phyloP scores from a whole-genome alignment of 2,113 vertebrate genomes.

The Notarius lentiginosus region DNA sequence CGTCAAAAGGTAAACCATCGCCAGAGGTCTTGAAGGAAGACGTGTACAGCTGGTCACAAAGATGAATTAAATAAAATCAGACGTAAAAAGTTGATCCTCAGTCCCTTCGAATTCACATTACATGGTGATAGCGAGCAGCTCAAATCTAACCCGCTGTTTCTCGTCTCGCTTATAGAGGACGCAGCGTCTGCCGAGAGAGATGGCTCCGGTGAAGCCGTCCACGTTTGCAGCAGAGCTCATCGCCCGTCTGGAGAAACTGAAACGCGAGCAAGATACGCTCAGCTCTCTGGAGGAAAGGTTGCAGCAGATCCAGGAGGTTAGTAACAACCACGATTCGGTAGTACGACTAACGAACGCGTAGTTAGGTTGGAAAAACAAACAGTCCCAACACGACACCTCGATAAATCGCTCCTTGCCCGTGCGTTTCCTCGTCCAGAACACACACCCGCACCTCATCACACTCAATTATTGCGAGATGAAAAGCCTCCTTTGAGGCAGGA shows the following conservation, averaged over 20 bases:
- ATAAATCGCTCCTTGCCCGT: background rate
- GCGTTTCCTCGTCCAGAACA: background rate
- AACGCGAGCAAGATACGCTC: constrained; percentile 86
- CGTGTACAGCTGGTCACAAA: background rate
- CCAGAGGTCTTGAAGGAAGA: background rate
- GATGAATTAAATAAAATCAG: background rate
- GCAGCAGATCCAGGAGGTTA: constrained; percentile 94
- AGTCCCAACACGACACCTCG: too few species aligned
- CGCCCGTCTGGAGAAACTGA: constrained; percentile 86
- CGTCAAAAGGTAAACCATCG: background rate
- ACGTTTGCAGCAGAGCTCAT: constrained; percentile 90
- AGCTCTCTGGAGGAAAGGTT: constrained; percentile 89
- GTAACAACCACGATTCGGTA: background rate
- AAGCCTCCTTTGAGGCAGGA: constrained; percentile 31
- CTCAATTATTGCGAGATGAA: constrained; percentile 11
- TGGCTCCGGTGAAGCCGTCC: constrained; percentile 88
- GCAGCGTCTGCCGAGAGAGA: constrained; percentile 88
- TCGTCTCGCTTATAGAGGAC: constrained; percentile 79
- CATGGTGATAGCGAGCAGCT: background rate
- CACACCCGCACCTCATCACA: constrained; percentile 15
- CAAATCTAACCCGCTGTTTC: constrained; percentile 52
- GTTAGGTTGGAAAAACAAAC: too few species aligned
- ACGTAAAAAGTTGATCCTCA: background rate
- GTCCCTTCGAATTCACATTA: background rate
- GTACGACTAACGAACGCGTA: too few species aligned